Base-by-base conservation (phyloP, 2,797 vertebrate genomes). In the Channallabes apus region DNA sequence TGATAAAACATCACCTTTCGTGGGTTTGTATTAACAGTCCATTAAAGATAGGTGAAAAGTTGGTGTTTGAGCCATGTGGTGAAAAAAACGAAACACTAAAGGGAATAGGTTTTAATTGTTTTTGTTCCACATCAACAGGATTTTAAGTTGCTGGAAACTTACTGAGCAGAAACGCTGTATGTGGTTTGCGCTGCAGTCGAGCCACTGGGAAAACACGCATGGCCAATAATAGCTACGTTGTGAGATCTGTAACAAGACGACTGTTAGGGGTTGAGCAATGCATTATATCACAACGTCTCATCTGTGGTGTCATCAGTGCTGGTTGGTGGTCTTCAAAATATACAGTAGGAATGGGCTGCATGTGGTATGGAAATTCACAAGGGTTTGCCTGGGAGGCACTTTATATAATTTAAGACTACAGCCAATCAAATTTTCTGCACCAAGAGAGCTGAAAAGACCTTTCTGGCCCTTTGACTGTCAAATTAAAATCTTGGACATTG, bases 1-100 rank as follows among this genome's bases (percentile, higher is more conserved):
- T 69, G 85, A 86, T 64, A 68, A 86, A 86, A 82, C 27, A 64
- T 35, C 80, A 17, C 35, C 35, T 61, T 67, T 69, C 51, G 22
- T 69, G 35, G 14, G 72, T 9, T 35, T 46, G 35, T 27, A 78
- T 82, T 29, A 82, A 59, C 18, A 65, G 54, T 17, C 67, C 20
- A 27, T 76, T 85, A 68, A 56, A 86, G 46, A 24, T n/a, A 58
- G 38, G 56, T 8, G 20, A 78, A 78, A 62, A 14, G 24, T 32
- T 24, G 2, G 29, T 54, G 58, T 80, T 85, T 72, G 46, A 46
- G 35, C 71, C 56, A 62, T 61, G 41, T 59, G 27, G 56, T 58
- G 69, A 7, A 61, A 35, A 58, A 1, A 35, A 54, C 46, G 4
- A 20, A 59, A 17, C 58, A 2, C 27, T 59, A 22, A 78, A 78